phyloP scores from a whole-genome alignment of 2,797 vertebrate species.

The Eulemur mongoz region DNA sequence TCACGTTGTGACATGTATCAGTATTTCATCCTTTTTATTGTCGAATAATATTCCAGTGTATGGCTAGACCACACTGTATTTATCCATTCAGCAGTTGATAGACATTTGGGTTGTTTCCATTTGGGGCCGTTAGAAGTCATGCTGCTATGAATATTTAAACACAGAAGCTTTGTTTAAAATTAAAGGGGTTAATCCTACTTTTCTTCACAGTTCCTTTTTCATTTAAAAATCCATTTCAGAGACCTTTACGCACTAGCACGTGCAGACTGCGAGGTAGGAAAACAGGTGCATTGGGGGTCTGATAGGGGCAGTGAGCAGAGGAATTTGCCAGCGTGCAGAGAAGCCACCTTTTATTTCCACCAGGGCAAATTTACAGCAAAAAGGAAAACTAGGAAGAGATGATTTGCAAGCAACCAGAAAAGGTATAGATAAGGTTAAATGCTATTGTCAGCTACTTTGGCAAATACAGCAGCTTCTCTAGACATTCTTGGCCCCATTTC shows the following conservation, averaged over 20 bases:
- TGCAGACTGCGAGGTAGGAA: neutral
- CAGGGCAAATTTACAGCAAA: neutral
- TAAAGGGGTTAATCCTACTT: neutral
- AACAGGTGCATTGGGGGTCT: neutral
- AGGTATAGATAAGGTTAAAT: neutral
- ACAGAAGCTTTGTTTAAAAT: neutral
- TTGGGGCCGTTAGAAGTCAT: neutral
- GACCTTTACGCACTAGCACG: neutral
- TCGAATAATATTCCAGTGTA: neutral
- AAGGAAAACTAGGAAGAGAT: neutral
- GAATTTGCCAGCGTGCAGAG: neutral
- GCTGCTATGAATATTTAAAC: neutral
- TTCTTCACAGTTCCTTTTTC: neutral
- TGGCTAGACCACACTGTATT: neutral
- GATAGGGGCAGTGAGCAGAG: neutral
- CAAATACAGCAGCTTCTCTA: neutral
- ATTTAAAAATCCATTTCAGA: neutral
- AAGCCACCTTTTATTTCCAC: neutral
- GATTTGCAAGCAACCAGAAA: neutral
- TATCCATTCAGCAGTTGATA: neutral
- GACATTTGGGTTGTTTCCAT: neutral
- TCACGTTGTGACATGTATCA: fast-evolving
- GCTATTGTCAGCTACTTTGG: neutral
- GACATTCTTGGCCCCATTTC: neutral
- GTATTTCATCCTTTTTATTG: neutral